Evolutionary conservation across 2,113 vertebrate genomes (phyloP).

Genomic region (Psilopsiagon aurifrons): DNA sequence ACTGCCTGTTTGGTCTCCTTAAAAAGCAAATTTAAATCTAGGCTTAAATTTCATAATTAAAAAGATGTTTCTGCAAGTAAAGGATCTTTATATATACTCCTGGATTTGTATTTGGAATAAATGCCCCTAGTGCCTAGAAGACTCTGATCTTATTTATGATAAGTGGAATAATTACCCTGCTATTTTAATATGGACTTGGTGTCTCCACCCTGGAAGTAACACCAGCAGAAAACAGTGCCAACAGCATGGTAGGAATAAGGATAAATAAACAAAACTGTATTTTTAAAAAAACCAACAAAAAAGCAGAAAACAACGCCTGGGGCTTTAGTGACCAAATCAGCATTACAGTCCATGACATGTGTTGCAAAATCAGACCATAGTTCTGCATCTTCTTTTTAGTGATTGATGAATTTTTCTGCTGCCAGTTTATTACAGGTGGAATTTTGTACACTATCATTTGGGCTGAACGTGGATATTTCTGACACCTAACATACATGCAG

Average conservation of each 20-base stretch:
- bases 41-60: neutral
- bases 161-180: neutral
- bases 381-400: neutral
- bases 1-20: neutral
- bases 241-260: neutral
- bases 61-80: neutral
- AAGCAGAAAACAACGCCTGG: neutral
- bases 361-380: neutral
- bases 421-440: neutral
- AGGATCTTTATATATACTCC: neutral
- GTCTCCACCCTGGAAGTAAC: neutral
- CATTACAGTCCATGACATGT: rapidly evolving
- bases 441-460: neutral
- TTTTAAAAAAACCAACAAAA: neutral
- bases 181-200: neutral
- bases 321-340: neutral
- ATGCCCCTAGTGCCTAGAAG: neutral
- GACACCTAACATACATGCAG: neutral
- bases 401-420: neutral
- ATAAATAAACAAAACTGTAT: neutral
- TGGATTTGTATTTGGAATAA: neutral
- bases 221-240: neutral
- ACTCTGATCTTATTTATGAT: rapidly evolving
- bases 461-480: neutral
- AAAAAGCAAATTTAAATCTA: neutral